phyloP scores from a whole-genome alignment of 2,113 vertebrate species.

The mouse (Mus musculus) region DNA sequence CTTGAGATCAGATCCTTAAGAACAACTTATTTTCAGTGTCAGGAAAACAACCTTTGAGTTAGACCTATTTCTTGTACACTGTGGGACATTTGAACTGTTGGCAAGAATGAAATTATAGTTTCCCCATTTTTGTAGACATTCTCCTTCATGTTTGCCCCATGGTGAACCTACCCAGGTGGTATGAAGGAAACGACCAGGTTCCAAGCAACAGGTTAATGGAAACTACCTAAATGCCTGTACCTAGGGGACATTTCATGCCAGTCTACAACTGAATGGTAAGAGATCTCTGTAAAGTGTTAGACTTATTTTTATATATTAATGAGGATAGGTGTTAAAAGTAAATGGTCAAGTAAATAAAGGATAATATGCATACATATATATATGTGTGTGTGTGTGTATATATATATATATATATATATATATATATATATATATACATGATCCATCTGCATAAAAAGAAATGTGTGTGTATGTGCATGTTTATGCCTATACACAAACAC shows the following conservation, averaged over 20 bases:
- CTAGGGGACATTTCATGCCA: neutral
- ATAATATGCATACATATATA: neutral
- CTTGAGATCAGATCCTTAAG: neutral
- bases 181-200: neutral
- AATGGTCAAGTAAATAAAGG: neutral
- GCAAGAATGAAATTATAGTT: neutral
- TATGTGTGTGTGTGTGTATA: too few relatives aligned
- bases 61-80: neutral
- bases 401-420: neutral
- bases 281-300: neutral
- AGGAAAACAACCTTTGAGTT: conserved; percentile 42
- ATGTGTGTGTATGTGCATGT: neutral
- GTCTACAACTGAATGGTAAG: neutral
- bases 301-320: neutral
- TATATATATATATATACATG: neutral
- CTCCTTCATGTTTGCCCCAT: neutral
- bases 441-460: neutral
- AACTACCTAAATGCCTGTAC: neutral
- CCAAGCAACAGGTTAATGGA: neutral
- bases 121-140: neutral
- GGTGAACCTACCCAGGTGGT: neutral
- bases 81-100: neutral
- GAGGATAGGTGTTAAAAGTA: neutral
- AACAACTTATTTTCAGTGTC: conserved; percentile 1
- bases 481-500: neutral